Base-by-base conservation (phyloP, 2,113 vertebrate genomes). In the Origma solitaria region DNA sequence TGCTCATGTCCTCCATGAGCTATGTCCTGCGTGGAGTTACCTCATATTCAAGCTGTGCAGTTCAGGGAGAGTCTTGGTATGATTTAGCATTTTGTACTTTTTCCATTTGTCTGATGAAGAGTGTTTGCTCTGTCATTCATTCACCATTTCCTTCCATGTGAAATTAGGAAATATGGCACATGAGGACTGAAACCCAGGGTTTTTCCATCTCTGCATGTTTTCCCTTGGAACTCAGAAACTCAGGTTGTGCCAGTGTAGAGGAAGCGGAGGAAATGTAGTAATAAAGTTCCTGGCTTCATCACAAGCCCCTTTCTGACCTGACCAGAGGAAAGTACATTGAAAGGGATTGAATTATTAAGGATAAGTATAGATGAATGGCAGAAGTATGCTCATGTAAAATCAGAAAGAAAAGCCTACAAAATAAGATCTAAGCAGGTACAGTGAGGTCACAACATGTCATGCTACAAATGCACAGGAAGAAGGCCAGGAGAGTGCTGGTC, bases 151-250 rank as follows among this genome's bases (percentile, higher is more conserved):
- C 69, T 94, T 92, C 88, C 76, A 75, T 21, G 16, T 53, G 44
- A 84, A 94, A 88, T 82, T 78, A 78, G 64, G 71, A 90, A 96
- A 88, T 68, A 37, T 2, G 33, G 61, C 57, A 71, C 10, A 51
- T 9, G 31, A 94, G 66, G 45, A 23, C 61, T 71, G 71, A 91
- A 95, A 81, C 3, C 6, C 25, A 24, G 50, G 5, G 4, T 35
- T 85, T 96, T 96, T 94, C 82, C 95, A 90, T 75, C 31, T 49
- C 44, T 76, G 35, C 31, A 33, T 86, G 68, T 78, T 90, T 93
- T 94, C 15, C 69, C 30, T 51, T 81, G 57, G 44, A 92, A 9
- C 18, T 35, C 72, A 71, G 72, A 88, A 83, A 62, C 27, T 47
- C 38, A 31, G 13, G 47, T 72, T 92, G 84, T 35, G 64, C 50